Evolutionary conservation across 2,888 invertebrate genomes (phyloP), one percentile per base, ranked within the genome.

Genomic region (Oxycera nigricornis): DNA sequence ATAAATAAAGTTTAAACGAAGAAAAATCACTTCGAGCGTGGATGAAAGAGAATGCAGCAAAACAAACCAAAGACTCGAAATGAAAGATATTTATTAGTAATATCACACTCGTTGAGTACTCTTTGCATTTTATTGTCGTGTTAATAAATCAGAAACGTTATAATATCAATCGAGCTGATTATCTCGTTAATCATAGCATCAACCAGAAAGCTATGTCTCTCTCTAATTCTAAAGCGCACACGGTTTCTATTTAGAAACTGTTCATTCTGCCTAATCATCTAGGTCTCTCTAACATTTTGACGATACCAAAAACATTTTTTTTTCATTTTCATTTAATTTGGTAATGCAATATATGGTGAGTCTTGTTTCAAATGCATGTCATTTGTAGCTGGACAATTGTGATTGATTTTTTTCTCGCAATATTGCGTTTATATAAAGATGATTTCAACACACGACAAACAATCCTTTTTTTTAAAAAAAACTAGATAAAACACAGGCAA

Each of bases 91-190:
- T 11, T 2, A 61, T 61, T 61, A 61, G 61, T 61, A 61, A 28
- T 14, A 61, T 31, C 61, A 61, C 61, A 65, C 65, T 22, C 41
- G 2, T 62, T 39, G 14, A 41, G 30, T 65, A 41, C 41, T 39
- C 22, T 35, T 65, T 24, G 41, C 65, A 17, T 39, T 41, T 41
- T 65, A 41, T 65, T 39, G 39, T 65, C 41, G 39, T 22, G 39
- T 65, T 65, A 65, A 65, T 65, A 41, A 65, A 62, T 62, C 39
- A 62, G 20, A n/a, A 55, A 55, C 20, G 22, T 6, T 59, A n/a
- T 30, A 30, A 59, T 30, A 59, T 59, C 26, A 59, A 59, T 59
- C 24, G 24, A 55, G 20, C 24, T 55, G 24, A 22, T 55, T 55
- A 20, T 9, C 39, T 39, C 39, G 39, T 14, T 6, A 55, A 20